Evolutionary conservation across 2,888 invertebrate species (phyloP).

Genomic region (Lordiphosa andalusiaca): DNA sequence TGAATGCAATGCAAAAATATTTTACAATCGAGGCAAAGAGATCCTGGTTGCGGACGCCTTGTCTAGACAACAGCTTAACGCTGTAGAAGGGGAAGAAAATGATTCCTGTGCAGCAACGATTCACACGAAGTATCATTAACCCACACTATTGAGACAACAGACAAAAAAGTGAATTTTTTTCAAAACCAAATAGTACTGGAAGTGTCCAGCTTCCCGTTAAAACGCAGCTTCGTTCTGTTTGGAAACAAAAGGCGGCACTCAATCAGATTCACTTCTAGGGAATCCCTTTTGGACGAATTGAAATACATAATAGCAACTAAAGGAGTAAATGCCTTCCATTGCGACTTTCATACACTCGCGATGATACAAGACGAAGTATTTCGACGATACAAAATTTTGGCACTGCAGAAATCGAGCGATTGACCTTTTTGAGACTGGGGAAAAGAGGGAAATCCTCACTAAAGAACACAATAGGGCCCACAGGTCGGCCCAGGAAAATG

Average conservation of each 20-base stretch:
- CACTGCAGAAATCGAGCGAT: not conserved
- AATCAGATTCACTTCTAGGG: slow-evolving; percentile 4
- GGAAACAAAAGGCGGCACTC: slow-evolving; percentile 13
- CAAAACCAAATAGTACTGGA: slow-evolving; percentile 7
- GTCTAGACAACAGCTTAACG: slow-evolving; percentile 8
- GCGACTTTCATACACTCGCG: slow-evolving; percentile 8
- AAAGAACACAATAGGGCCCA: slow-evolving; percentile 6
- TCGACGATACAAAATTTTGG: slow-evolving; percentile 3
- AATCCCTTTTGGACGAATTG: slow-evolving; percentile 9
- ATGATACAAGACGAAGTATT: slow-evolving; percentile 11
- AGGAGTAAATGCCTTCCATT: slow-evolving; percentile 10
- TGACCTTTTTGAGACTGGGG: not conserved
- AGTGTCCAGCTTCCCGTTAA: slow-evolving; percentile 1
- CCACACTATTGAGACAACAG: not conserved
- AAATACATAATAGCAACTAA: slow-evolving; percentile 1
- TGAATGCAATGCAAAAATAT: slow-evolving; percentile 1
- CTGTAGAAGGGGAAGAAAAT: not conserved
- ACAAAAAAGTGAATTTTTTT: slow-evolving; percentile 8
- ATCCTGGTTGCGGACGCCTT: slow-evolving; percentile 13
- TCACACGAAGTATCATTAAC: not conserved
- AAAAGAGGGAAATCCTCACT: slow-evolving; percentile 4
- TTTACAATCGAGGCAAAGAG: slow-evolving; percentile 6
- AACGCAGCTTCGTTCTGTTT: slow-evolving; percentile 10
- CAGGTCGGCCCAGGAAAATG: slow-evolving; percentile 8
- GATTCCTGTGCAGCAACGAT: slow-evolving; percentile 1